Conservation (phyloP, 2,797 vertebrate genomes). For the Paratrypauchen microcephalus region DNA sequence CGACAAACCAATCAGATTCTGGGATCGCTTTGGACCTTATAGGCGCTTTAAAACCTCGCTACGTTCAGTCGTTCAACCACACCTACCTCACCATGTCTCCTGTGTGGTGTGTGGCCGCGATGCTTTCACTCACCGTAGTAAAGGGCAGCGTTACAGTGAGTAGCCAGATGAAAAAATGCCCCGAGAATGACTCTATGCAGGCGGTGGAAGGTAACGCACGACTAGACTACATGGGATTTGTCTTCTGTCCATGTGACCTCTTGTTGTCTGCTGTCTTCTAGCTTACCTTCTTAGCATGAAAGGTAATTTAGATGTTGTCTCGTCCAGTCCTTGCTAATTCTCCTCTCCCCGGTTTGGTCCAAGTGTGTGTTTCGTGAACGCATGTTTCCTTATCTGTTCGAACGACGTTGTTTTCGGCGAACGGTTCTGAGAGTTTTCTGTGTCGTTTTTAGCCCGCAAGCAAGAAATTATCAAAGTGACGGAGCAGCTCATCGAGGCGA, state of each 20-base stretch:
- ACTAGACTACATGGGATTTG: neutral
- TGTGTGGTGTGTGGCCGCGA: neutral
- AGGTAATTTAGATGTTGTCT: slow-evolving; percentile 60
- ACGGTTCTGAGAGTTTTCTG: neutral
- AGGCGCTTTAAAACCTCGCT: neutral
- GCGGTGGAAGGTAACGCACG: slow-evolving; percentile 39
- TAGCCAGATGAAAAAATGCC: slow-evolving; percentile 19
- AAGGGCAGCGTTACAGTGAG: neutral
- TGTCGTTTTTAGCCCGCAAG: slow-evolving; percentile 83
- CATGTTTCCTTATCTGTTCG: neutral
- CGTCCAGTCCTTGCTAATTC: slow-evolving; percentile 12
- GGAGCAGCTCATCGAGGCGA: slow-evolving; percentile 95
- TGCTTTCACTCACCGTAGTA: slow-evolving; percentile 18
- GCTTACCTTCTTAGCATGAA: slow-evolving; percentile 66
- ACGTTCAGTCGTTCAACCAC: neutral
- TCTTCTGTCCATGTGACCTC: slow-evolving; percentile 14
- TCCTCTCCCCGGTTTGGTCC: neutral
- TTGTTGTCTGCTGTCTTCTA: slow-evolving; percentile 62
- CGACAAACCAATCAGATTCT: slow-evolving; percentile 20
- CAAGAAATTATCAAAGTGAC: slow-evolving; percentile 99
- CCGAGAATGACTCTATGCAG: slow-evolving; percentile 19
- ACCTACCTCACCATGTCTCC: slow-evolving; percentile 17
- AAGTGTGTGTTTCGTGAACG: neutral
- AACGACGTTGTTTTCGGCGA: neutral
- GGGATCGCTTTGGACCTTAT: neutral